Conservation (phyloP, 2,888 invertebrate genomes). For the Himalopsyche tibetana region DNA sequence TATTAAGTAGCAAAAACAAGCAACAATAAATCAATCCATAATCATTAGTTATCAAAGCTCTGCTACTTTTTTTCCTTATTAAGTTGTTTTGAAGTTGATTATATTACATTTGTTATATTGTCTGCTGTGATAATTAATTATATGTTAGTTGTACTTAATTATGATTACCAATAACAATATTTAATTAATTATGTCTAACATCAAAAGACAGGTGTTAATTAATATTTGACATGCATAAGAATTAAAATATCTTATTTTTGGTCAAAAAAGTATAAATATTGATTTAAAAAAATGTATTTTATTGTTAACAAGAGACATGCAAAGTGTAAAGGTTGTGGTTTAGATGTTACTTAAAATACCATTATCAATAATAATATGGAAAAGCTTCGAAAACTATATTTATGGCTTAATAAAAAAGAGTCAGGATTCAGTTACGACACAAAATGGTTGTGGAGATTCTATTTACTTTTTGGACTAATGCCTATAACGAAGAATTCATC, state of each 20-base stretch:
- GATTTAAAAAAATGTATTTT: background rate
- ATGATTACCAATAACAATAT: no score
- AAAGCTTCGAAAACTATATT: background rate
- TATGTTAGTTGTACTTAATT: no score
- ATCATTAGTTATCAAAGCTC: no score
- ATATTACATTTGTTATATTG: no score
- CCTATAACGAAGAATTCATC: constrained; percentile 42
- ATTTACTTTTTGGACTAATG: constrained; percentile 57
- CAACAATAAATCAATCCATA: no score
- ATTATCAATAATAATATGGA: background rate
- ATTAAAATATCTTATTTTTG: background rate
- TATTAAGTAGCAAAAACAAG: no score
- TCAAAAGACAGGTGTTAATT: no score
- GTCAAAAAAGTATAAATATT: background rate
- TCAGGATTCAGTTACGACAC: constrained; percentile 53
- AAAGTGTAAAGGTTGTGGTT: background rate
- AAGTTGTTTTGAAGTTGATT: no score
- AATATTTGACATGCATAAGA: no score
- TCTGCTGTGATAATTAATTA: no score
- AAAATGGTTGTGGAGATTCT: constrained; percentile 52
- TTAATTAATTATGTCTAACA: no score
- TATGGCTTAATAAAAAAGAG: background rate
- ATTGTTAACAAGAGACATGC: background rate
- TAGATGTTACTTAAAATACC: background rate
- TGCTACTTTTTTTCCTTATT: no score